Evolutionary conservation across 2,888 invertebrate genomes (phyloP), one percentile per base, ranked within the genome.

Genomic region (Nematopogon swammerdamellus): DNA sequence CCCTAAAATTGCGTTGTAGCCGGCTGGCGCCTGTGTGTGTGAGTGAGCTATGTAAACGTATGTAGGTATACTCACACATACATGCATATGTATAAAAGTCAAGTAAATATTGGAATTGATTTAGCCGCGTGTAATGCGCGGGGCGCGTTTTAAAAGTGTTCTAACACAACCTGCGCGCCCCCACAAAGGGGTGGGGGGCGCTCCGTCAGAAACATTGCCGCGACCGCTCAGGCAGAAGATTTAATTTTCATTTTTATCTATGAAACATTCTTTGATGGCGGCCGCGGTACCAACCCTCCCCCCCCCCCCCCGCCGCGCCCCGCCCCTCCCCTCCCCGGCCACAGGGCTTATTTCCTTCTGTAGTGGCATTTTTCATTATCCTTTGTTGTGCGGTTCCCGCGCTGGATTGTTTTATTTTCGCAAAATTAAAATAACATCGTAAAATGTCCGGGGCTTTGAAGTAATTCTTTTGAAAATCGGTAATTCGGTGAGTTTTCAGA

Each of bases 221-320:
- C 73, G 74, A 70, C 65, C 75, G 75, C 77, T 77, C 80, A 69
- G 63, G 64, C 67, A 80, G 80, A 80, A 80, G 80, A 80, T 79
- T 80, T 80, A 79, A 80, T 80, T 80, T 80, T 80, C 80, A 80
- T 80, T 80, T 80, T 80, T 80, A 80, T 80, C 79, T 36, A 36
- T 79, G 72, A 76, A 79, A 77, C 77, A 77, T 75, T 56, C 72
- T 36, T 36, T 36, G 36, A 36, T 14, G 36, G 36, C 11, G 36
- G n/a, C 36, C 36, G 11, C 8, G 25, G 25, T 25, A 4, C 25
- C 5, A 8, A 8, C 36, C 36, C 3, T 14, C 36, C 11, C 14
- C 11, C 11, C 36, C 36, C 6, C 36, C 25, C 10, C 25, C 25
- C 5, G 5, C 25, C 25, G 10, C 25, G n/a, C 25, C 4, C 25